Evolutionary conservation across 2,888 invertebrate species (phyloP), one percentile per base, ranked within the genome.

Genomic region (Laspeyria flexula): DNA sequence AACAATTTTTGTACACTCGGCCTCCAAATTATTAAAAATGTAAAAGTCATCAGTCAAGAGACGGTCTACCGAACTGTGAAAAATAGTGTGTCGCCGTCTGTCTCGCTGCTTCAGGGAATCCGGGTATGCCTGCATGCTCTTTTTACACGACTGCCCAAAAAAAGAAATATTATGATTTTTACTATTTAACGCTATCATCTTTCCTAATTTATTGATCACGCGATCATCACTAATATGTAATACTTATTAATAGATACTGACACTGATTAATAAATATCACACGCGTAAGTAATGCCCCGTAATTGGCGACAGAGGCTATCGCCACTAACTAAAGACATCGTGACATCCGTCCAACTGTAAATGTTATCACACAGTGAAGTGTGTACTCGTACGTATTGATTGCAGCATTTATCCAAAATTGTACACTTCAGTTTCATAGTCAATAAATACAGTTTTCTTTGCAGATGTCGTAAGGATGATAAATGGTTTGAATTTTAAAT

Each of bases 231-330:
- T 38, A n/a, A 50, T 46, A 34, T n/a, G n/a, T n/a, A n/a, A n/a
- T n/a, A n/a, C n/a, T 34, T 37, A 3, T 60, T 50, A 37, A 38
- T 56, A 53, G 45, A 57, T 57, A 64, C 53, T 59, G 59, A 67
- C 67, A 65, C 76, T 80, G 83, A 84, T 86, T 81, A 83, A 85
- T 88, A 84, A 83, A 78, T 84, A 84, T 83, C 77, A 83, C 83
- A 87, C 84, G 85, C 72, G 75, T 88, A 85, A 86, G 81, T 86
- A 86, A 88, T 88, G 85, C 69, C 69, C 87, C 86, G 68, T 90
- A 90, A 87, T 90, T 88, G 90, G 89, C 68, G 77, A 79, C 87
- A 81, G 79, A 79, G 81, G 84, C 84, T 87, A 87, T 89, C 87
- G 83, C 80, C 76, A 79, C 76, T 72, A 79, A 86, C 82, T 85